Evolutionary conservation across 2,797 vertebrate species (phyloP).

Genomic region (Enteromius afrohamiltoni): DNA sequence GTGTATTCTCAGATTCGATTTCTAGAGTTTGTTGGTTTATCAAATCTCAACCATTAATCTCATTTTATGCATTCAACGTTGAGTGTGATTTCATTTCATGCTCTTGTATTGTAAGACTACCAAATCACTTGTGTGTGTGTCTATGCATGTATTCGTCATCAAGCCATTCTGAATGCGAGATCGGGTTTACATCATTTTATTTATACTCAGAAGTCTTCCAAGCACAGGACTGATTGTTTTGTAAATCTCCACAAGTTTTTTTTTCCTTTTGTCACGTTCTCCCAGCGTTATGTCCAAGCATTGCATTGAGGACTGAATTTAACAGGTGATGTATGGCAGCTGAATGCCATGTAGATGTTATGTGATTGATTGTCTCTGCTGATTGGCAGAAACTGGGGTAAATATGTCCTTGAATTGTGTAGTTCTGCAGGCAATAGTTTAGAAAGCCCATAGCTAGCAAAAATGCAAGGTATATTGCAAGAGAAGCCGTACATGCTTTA

Average conservation of each 20-base stretch:
- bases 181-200: slow-evolving; percentile 25
- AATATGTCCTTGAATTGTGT: slow-evolving; percentile 21
- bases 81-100: neutral
- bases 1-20: slow-evolving; percentile 45
- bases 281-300: slow-evolving; percentile 3
- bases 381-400: slow-evolving; percentile 9
- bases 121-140: slow-evolving; percentile 13
- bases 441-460: slow-evolving; percentile 51
- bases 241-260: neutral
- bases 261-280: neutral
- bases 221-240: slow-evolving; percentile 44
- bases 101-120: neutral
- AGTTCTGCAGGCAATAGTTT: slow-evolving; percentile 30
- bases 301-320: slow-evolving; percentile 19
- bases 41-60: neutral
- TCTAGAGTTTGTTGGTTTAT: slow-evolving; percentile 9
- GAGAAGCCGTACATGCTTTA: slow-evolving; percentile 25
- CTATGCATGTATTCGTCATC: slow-evolving; percentile 10
- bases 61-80: slow-evolving; percentile 26
- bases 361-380: slow-evolving; percentile 39
- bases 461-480: slow-evolving; percentile 36
- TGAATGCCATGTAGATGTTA: slow-evolving; percentile 21
- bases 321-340: neutral
- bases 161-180: slow-evolving; percentile 15
- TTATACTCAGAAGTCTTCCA: slow-evolving; percentile 44